Conservation (phyloP, 2,113 vertebrate species). For the Ursus arctos region DNA sequence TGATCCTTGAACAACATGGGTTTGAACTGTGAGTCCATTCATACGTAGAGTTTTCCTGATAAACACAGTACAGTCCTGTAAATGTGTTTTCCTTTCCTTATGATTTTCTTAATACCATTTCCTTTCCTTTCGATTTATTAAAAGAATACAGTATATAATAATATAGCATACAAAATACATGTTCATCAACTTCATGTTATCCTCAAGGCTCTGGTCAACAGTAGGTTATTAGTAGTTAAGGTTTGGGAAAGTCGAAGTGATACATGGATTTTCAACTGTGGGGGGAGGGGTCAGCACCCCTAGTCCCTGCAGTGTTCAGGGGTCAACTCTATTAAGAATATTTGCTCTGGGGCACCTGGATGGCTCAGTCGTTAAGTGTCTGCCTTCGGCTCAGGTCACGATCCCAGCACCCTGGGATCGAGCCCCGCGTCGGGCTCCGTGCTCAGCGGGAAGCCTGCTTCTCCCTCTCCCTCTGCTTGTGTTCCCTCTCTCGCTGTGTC, state of each 20-base stretch:
- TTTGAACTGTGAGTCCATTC: not conserved
- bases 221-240: not conserved
- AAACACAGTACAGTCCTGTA: no score
- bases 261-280: not conserved
- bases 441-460: no score
- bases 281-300: not conserved
- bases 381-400: no score
- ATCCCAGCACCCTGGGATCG: no score
- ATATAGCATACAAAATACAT: not conserved
- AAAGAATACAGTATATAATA: not conserved
- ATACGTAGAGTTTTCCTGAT: not conserved
- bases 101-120: not conserved
- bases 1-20: not conserved
- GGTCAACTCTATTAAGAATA: conserved; percentile 84
- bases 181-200: not conserved
- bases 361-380: no score
- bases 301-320: not conserved
- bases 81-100: not conserved
- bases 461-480: no score
- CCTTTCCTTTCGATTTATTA: not conserved
- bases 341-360: conserved; percentile 75
- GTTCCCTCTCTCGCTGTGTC: no score
- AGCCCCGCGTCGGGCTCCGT: no score
- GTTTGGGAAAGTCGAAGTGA: not conserved
- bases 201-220: not conserved